phyloP scores from a whole-genome alignment of 1,140 invertebrate species.

The Papilio polytes region DNA sequence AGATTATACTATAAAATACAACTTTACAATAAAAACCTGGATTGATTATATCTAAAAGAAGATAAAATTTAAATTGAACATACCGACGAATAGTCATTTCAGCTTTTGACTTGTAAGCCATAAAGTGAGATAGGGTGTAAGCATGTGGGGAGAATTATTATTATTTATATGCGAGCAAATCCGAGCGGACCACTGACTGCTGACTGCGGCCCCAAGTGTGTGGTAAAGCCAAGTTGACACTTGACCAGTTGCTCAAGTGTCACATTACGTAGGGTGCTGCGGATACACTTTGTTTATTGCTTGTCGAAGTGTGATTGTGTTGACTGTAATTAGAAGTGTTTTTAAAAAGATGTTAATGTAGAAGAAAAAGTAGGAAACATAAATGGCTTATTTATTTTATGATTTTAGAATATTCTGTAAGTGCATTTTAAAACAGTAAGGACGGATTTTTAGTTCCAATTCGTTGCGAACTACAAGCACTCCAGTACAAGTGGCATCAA shows the following conservation, averaged over 20 bases:
- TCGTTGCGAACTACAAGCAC: background rate
- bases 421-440: background rate
- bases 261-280: background rate
- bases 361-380: too few species aligned
- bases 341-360: too few species aligned
- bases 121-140: background rate
- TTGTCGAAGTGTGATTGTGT: background rate
- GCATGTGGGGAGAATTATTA: background rate
- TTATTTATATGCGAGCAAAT: conserved; percentile 4
- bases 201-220: background rate
- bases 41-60: too few species aligned
- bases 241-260: background rate
- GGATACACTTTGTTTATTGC: background rate
- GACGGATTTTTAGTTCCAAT: background rate
- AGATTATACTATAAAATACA: too few species aligned
- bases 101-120: background rate
- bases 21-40: too few species aligned
- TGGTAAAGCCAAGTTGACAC: background rate
- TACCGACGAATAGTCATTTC: background rate
- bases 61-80: background rate
- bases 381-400: background rate
- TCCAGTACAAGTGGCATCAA: background rate
- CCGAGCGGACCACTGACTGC: background rate
- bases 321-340: background rate
- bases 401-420: background rate